phyloP scores from a whole-genome alignment of 1,140 invertebrate species.

The Pantala flavescens region DNA sequence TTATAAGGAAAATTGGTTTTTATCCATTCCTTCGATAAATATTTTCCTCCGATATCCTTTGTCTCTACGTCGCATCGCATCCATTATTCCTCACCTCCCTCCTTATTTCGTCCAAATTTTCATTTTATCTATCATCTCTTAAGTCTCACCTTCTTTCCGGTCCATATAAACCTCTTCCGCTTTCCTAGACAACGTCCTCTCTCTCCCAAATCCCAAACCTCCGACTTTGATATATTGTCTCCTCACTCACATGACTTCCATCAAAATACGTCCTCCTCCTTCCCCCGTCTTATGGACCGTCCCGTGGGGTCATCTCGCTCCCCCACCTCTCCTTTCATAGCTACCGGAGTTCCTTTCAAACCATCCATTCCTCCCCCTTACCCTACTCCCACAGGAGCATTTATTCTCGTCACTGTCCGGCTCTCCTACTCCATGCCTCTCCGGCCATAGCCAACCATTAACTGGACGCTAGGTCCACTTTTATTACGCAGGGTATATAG shows the following conservation, averaged over 20 bases:
- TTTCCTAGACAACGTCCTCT: not conserved
- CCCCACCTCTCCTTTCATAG: not conserved
- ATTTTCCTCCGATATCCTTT: too few species aligned
- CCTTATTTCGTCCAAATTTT: too few species aligned
- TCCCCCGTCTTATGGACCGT: not conserved
- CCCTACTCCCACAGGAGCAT: not conserved
- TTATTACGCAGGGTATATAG: not conserved
- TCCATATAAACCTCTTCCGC: not conserved
- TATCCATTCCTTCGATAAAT: too few species aligned
- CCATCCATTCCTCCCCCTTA: not conserved
- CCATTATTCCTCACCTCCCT: too few species aligned
- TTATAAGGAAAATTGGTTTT: too few species aligned
- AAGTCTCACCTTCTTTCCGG: not conserved
- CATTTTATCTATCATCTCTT: too few species aligned
- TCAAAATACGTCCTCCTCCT: not conserved
- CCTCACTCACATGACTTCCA: constrained; percentile 3
- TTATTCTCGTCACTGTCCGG: constrained; percentile 1
- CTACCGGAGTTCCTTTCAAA: not conserved
- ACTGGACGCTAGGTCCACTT: not conserved
- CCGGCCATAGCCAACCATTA: not conserved
- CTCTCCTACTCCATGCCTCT: not conserved
- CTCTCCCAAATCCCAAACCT: not conserved
- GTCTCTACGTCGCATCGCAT: too few species aligned
- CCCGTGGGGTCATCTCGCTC: not conserved
- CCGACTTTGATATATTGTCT: constrained; percentile 5